phyloP scores from a whole-genome alignment of 2,113 vertebrate species.

The Cariama cristata region DNA sequence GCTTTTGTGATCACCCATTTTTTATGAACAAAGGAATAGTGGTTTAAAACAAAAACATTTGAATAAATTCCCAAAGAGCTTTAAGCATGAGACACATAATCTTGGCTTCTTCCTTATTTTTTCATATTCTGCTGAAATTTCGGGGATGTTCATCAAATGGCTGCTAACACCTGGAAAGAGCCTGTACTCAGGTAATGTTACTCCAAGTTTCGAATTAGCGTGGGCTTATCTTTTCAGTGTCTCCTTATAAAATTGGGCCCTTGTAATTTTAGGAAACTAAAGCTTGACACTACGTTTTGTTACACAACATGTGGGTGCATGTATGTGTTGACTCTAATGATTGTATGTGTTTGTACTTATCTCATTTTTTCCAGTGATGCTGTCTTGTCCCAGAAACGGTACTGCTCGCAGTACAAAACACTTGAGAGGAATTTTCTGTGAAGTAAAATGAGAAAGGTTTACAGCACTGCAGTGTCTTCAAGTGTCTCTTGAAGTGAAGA shows the following conservation, averaged over 20 bases:
- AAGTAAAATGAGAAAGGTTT: background rate
- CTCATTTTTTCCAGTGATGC: background rate
- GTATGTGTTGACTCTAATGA: background rate
- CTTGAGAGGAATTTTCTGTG: conserved; percentile 6
- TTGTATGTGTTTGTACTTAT: background rate
- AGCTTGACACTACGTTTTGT: background rate
- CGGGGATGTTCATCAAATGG: background rate
- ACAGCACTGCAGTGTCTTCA: background rate
- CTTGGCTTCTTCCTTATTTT: background rate
- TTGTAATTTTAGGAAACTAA: background rate
- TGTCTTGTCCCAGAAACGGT: background rate
- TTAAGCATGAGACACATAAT: background rate
- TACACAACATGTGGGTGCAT: accelerated
- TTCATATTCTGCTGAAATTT: background rate
- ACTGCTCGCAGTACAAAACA: background rate
- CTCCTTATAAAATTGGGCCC: background rate
- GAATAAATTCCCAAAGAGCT: background rate
- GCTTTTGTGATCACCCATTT: background rate
- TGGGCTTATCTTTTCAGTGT: background rate
- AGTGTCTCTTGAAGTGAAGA: conserved; percentile 20
- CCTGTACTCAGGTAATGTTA: background rate
- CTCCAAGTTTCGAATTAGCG: background rate
- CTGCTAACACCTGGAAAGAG: background rate
- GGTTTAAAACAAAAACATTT: background rate
- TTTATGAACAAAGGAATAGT: background rate